Conservation (phyloP, 2,888 invertebrate genomes). For the Tubiluchus corallicola region DNA sequence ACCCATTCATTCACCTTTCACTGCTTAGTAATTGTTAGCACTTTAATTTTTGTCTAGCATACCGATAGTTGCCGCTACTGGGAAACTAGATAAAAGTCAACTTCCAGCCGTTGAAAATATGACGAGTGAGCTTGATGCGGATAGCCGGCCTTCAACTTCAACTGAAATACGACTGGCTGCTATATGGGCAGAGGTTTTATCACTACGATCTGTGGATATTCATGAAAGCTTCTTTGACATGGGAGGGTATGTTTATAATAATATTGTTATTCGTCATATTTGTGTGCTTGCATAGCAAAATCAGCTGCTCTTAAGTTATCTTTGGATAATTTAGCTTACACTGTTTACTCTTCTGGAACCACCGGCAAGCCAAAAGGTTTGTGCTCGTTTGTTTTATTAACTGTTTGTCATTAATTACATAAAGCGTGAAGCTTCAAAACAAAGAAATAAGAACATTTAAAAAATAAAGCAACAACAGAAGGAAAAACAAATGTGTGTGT, state of each 20-base stretch:
- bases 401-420: too few species aligned
- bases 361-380: conserved; percentile 33
- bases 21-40: too few species aligned
- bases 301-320: neutral
- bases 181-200: conserved; percentile 27
- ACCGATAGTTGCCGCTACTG: conserved; percentile 27
- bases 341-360: conserved; percentile 31
- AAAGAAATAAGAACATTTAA: too few species aligned
- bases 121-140: conserved; percentile 16
- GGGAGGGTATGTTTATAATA: conserved; percentile 25
- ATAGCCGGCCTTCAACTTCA: conserved; percentile 25
- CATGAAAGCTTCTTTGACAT: conserved; percentile 32
- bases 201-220: conserved; percentile 25
- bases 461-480: too few species aligned
- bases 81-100: conserved; percentile 29
- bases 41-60: conserved; percentile 17
- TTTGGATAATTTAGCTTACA: conserved; percentile 29
- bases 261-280: neutral
- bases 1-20: too few species aligned
- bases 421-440: too few species aligned
- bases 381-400: too few species aligned
- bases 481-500: too few species aligned
- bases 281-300: too few species aligned
- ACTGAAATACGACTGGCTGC: conserved; percentile 24
- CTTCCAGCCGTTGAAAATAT: conserved; percentile 23